phyloP scores from a whole-genome alignment of 2,888 invertebrate species.

The Platycheirus albimanus region DNA sequence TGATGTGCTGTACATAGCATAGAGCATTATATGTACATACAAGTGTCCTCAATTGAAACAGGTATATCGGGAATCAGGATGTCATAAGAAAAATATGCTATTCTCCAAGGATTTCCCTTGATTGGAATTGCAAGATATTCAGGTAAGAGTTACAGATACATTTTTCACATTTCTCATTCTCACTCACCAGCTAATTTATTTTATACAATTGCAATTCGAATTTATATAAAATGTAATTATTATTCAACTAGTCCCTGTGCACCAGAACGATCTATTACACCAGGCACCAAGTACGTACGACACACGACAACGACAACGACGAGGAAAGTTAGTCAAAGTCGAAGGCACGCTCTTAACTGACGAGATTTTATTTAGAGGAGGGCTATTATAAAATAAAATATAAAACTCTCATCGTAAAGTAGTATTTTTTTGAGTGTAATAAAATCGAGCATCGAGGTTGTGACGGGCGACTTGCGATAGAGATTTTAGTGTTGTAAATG shows the following conservation, averaged over 20 bases:
- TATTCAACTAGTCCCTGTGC: not conserved
- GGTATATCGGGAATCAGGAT: conserved; percentile 7
- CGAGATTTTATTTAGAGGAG: conserved; percentile 55
- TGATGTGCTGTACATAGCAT: not conserved
- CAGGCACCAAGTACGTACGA: not conserved
- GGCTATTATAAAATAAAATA: conserved; percentile 4
- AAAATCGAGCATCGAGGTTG: not conserved
- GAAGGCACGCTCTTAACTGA: conserved; percentile 42
- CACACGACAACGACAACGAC: conserved; percentile 17
- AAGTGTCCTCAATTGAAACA: conserved; percentile 8
- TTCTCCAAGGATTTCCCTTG: not conserved
- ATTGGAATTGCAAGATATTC: not conserved
- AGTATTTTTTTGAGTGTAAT: not conserved
- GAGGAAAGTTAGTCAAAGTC: conserved; percentile 24
- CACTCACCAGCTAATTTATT: not conserved
- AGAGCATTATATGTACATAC: not conserved
- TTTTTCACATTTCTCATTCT: too few species aligned
- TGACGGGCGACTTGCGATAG: too few species aligned
- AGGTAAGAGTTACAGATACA: not conserved
- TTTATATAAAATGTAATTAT: not conserved
- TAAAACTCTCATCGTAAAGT: conserved; percentile 7
- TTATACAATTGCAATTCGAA: not conserved
- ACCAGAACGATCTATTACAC: conserved; percentile 14
- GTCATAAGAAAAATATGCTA: not conserved
- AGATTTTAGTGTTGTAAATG: not conserved